phyloP scores from a whole-genome alignment of 2,797 vertebrate species.

The Rallus crepitans region DNA sequence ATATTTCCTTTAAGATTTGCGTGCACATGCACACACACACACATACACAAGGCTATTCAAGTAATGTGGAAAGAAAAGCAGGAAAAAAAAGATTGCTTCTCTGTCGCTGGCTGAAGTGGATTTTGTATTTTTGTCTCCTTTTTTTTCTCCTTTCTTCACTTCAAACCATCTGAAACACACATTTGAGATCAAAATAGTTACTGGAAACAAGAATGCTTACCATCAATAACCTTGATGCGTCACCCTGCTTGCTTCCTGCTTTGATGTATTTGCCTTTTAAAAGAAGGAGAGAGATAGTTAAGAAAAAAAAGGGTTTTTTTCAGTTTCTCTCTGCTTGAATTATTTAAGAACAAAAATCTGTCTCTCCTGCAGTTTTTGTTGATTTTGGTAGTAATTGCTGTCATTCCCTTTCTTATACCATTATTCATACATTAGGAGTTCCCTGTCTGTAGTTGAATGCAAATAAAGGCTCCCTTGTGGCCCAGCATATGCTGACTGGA shows the following conservation, averaged over 20 bases:
- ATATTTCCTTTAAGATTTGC: not conserved
- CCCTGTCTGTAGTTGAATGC: not conserved
- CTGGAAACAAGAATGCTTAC: not conserved
- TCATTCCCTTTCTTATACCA: not conserved
- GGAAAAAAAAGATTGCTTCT: not conserved
- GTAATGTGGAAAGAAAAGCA: not conserved
- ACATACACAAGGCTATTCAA: fast-evolving
- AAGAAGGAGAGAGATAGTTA: not conserved
- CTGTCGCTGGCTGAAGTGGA: not conserved
- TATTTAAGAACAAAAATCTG: not conserved
- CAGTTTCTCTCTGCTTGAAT: not conserved
- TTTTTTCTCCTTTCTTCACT: not conserved
- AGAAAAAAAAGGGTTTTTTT: not conserved
- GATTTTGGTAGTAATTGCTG: not conserved
- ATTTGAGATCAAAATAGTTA: slow-evolving; percentile 1
- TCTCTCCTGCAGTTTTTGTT: not conserved
- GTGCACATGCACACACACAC: no score
- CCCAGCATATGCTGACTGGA: not conserved
- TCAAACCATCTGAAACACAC: not conserved
- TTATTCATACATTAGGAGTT: not conserved
- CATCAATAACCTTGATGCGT: not conserved
- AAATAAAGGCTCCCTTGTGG: not conserved
- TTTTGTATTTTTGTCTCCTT: not conserved
- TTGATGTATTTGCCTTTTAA: not conserved
- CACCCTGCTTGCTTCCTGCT: not conserved